A percentile compares a stretch with the other conserved stretches of the same genome.
phyloP scores from a whole-genome alignment of 2,113 vertebrate species.

The Sinocyclocheilus maitianheensis region DNA sequence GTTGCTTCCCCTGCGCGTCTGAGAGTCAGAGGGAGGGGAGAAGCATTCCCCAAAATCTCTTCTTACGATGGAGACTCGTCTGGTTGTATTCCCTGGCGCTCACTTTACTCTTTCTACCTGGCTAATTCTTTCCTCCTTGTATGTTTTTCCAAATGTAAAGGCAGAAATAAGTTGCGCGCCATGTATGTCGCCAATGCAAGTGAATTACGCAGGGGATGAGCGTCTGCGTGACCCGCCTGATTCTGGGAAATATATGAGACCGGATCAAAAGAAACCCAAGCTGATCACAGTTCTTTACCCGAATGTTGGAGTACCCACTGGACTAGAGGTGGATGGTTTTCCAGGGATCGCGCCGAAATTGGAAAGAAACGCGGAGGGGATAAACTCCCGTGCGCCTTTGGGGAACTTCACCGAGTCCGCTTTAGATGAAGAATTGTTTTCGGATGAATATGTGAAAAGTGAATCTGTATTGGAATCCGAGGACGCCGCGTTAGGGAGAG shows the following conservation, averaged over 20 bases:
- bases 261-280: conserved; percentile 29
- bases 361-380: conserved; percentile 50
- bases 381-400: conserved; percentile 45
- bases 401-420: conserved; percentile 30
- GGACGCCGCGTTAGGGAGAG: conserved; percentile 59
- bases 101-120: conserved; percentile 79
- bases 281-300: conserved; percentile 55
- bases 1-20: conserved; percentile 65
- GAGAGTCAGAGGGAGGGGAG: conserved; percentile 58
- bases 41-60: conserved; percentile 53
- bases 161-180: conserved; percentile 82
- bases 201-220: conserved; percentile 67
- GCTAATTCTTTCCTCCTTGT: conserved; percentile 75
- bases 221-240: conserved; percentile 66
- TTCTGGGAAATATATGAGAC: conserved; percentile 39
- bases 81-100: conserved; percentile 71
- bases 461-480: conserved; percentile 32
- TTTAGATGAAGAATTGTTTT: conserved; percentile 47
- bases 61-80: conserved; percentile 79
- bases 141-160: conserved; percentile 58
- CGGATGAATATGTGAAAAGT: conserved; percentile 1
- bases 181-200: conserved; percentile 71
- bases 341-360: conserved; percentile 36
- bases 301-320: conserved; percentile 53
- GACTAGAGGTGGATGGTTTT: conserved; percentile 41